phyloP scores from a whole-genome alignment of 2,113 vertebrate genomes.

The Myiopsitta monachus region DNA sequence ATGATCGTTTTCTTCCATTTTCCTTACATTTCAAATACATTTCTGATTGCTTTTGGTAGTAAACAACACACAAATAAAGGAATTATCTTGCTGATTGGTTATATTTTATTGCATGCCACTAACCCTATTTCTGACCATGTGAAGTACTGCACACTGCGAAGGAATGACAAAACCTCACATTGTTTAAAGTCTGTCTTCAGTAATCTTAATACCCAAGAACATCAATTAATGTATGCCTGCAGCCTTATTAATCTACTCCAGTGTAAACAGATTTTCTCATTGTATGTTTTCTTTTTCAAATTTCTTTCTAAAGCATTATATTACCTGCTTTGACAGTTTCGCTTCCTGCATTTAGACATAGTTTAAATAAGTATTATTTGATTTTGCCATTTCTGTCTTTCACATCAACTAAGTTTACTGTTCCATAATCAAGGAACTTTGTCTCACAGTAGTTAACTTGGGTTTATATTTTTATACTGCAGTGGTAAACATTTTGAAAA shows the following conservation, averaged over 20 bases:
- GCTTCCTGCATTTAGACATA: neutral
- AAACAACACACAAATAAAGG: neutral
- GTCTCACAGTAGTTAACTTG: neutral
- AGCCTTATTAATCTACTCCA: neutral
- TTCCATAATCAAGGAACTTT: neutral
- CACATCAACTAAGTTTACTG: neutral
- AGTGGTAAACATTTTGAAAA: neutral
- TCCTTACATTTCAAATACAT: neutral
- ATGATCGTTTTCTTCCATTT: neutral
- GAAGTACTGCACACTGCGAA: neutral
- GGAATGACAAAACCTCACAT: neutral
- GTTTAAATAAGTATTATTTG: neutral
- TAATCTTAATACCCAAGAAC: neutral
- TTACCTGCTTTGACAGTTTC: neutral
- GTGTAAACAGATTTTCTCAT: neutral
- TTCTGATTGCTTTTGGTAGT: neutral
- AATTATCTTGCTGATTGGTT: neutral
- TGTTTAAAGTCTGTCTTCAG: neutral
- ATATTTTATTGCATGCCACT: neutral
- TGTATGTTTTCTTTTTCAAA: neutral
- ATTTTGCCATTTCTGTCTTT: neutral
- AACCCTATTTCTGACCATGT: neutral
- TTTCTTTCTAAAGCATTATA: neutral
- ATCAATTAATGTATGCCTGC: neutral
- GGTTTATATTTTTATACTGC: neutral